Evolutionary conservation across 2,113 vertebrate species (phyloP).

Genomic region (Neogobius melanostomus): DNA sequence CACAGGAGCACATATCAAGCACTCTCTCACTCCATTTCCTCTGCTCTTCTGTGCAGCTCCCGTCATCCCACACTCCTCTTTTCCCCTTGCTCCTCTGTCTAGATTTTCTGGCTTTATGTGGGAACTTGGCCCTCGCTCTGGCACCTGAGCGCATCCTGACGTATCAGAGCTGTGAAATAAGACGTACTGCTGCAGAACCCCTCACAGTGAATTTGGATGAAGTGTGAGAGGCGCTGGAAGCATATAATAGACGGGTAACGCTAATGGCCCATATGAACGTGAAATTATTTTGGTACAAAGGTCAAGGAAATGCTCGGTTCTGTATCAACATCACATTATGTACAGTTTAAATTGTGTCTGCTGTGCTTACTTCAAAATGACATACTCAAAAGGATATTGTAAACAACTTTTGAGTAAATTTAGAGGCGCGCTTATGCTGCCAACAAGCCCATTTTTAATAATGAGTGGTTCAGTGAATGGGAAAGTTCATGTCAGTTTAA

Average conservation of each 20-base stretch:
- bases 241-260: neutral
- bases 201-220: constrained; percentile 27
- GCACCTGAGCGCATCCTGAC: neutral
- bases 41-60: constrained; percentile 5
- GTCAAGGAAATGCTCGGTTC: neutral
- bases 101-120: constrained; percentile 14
- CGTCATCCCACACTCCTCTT: constrained; percentile 13
- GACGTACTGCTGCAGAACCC: constrained; percentile 17
- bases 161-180: constrained; percentile 24
- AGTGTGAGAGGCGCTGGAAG: constrained; percentile 28
- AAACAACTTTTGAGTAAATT: neutral
- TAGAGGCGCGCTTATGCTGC: neutral
- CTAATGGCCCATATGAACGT: neutral
- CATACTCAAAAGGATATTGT: neutral
- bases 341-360: neutral
- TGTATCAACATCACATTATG: neutral
- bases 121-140: constrained; percentile 12
- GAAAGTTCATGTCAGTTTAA: neutral
- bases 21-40: constrained; percentile 39
- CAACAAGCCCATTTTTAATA: neutral
- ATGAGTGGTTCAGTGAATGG: neutral
- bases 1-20: constrained; percentile 52
- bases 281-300: neutral
- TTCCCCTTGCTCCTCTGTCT: neutral
- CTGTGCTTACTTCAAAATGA: neutral